phyloP scores from a whole-genome alignment of 2,113 vertebrate species.

The Alaudala cheleensis region DNA sequence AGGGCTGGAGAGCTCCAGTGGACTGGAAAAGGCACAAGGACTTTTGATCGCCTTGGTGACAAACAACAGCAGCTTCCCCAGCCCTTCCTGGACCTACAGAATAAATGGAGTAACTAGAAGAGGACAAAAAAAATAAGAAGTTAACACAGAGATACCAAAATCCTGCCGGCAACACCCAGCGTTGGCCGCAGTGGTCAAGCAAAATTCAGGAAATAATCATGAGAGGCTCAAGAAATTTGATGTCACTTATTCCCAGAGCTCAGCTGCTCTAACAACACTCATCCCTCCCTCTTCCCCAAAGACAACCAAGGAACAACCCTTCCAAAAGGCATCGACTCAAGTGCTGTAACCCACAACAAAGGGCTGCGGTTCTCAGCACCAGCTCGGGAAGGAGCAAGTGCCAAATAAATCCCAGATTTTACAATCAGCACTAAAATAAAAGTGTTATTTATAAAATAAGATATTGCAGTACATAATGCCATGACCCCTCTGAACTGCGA shows the following conservation, averaged over 20 bases:
- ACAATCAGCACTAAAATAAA: constrained; percentile 48
- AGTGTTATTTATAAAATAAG: constrained; percentile 57
- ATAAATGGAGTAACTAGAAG: not conserved
- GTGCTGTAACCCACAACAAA: not conserved
- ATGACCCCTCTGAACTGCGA: not conserved
- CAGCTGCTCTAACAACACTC: not conserved
- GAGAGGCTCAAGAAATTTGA: not conserved
- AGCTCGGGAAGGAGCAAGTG: not conserved
- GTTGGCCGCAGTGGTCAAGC: rapidly evolving
- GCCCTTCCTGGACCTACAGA: not conserved
- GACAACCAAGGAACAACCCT: not conserved
- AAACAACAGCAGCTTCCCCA: not conserved
- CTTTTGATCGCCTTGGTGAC: not conserved
- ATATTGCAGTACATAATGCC: constrained; percentile 12
- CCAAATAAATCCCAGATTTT: constrained; percentile 49
- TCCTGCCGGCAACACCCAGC: rapidly evolving
- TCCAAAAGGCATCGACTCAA: not conserved
- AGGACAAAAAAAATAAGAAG: not conserved
- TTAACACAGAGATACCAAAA: not conserved
- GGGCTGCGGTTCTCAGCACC: not conserved
- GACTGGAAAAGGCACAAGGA: not conserved
- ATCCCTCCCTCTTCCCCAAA: not conserved
- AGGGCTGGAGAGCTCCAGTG: not conserved
- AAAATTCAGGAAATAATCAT: not conserved
- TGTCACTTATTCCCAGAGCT: not conserved